Evolutionary conservation across 2,797 vertebrate genomes (phyloP).

Genomic region (Phaenicophaeus curvirostris): DNA sequence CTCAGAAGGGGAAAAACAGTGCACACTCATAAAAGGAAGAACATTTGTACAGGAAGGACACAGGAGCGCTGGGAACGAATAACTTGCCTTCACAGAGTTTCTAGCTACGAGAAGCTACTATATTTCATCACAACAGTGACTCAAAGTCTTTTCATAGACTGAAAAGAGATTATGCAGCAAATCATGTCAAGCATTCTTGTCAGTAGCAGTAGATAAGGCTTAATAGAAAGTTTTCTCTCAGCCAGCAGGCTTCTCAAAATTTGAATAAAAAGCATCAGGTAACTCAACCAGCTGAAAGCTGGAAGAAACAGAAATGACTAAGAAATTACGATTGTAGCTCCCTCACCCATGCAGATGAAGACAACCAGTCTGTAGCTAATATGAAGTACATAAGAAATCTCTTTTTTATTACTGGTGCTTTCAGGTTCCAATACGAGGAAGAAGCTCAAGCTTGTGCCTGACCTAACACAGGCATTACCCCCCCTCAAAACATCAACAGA

Average conservation of each 20-base stretch:
- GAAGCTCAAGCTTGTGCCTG: not conserved
- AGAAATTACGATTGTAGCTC: not conserved
- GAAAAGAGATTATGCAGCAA: not conserved
- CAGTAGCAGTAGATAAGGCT: not conserved
- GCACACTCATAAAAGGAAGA: not conserved
- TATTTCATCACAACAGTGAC: not conserved
- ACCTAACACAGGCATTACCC: not conserved
- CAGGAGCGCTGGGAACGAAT: not conserved
- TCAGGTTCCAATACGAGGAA: not conserved
- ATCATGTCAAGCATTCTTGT: not conserved
- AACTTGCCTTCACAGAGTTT: not conserved
- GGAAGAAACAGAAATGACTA: not conserved
- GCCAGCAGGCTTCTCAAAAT: not conserved
- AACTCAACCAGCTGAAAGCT: not conserved
- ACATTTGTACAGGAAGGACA: not conserved
- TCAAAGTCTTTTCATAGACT: not conserved
- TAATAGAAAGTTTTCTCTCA: not conserved
- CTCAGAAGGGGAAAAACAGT: accelerated
- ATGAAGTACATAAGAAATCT: not conserved
- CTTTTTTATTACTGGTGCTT: not conserved
- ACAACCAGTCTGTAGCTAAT: not conserved
- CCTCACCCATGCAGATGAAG: not conserved
- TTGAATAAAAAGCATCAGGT: not conserved
- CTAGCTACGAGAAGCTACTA: not conserved
- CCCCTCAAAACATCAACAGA: not conserved